Base-by-base conservation (phyloP, 2,888 invertebrate genomes). In the Melieria crassipennis region DNA sequence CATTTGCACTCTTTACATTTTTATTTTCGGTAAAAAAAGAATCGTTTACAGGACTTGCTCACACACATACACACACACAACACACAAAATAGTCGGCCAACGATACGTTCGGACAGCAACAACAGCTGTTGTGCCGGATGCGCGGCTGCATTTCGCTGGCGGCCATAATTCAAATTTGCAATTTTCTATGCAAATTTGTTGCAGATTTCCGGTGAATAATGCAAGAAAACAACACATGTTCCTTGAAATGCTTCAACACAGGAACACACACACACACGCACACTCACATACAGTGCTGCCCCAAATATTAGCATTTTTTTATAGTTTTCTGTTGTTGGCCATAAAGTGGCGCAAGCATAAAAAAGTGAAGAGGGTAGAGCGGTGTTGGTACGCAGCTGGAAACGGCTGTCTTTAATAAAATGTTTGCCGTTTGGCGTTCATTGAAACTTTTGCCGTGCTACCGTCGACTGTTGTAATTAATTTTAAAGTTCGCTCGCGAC, bases 141-240 rank as follows among this genome's bases (percentile, higher is more conserved):
- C 65, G 61, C 56, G 55, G 61, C 63, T 58, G 60, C 60, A 58
- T 70, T 69, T 68, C 69, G 75, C 74, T 76, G 73, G 72, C 75
- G 79, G 80, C 78, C 77, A 83, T 83, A 83, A 82, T 80, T 83
- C 83, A 83, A 84, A 84, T 83, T 81, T 81, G 78, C 82, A 81
- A 83, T 83, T 83, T 82, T 80, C 81, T 82, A 84, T 83, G 83
- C 80, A 82, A 83, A 83, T 83, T 84, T 81, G 79, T 78, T 79
- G 73, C 73, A 75, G 72, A 73, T 76, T 75, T 75, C 70, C 73
- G 69, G 70, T 73, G 70, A 72, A 71, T 71, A 71, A 71, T 71
- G 70, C 57, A 66, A 65, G 66, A 66, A 66, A 67, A 60, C 67
- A 61, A 43, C 66, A 66, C 60, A 58, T 66, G 66, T 66, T 66